Evolutionary conservation across 2,113 vertebrate species (phyloP).

Genomic region (Amazona guildingii): DNA sequence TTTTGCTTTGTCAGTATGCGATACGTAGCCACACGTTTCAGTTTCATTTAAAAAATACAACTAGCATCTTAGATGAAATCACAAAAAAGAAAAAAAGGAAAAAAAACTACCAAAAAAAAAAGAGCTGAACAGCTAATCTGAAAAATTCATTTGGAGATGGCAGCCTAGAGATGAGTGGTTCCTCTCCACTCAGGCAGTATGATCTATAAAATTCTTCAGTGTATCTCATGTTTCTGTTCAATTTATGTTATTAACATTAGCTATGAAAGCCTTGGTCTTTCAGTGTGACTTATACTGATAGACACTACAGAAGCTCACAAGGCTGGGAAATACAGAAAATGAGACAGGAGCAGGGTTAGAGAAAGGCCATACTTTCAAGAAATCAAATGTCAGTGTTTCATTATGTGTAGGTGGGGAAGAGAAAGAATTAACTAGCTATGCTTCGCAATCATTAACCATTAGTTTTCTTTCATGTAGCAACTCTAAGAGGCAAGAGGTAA

Average conservation of each 20-base stretch:
- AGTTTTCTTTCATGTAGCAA: not conserved
- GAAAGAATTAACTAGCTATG: not conserved
- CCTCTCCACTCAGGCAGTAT: not conserved
- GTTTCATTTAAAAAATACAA: not conserved
- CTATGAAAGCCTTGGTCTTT: constrained; percentile 54
- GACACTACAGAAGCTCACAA: constrained; percentile 54
- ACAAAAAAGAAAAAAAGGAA: not conserved
- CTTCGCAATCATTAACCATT: not conserved
- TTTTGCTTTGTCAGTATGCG: not conserved
- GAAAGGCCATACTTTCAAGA: constrained; percentile 27
- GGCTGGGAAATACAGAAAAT: constrained; percentile 8
- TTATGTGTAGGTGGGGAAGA: not conserved
- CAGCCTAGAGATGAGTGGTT: not conserved
- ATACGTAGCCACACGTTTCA: not conserved
- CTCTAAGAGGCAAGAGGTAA: not conserved
- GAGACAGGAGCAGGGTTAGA: constrained; percentile 7
- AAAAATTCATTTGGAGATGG: not conserved
- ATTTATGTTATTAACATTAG: constrained; percentile 24
- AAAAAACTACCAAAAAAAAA: not conserved
- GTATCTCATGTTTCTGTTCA: constrained; percentile 41
- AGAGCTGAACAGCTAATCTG: not conserved
- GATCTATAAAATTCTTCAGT: not conserved
- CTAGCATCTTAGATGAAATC: not conserved
- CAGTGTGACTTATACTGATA: not conserved
- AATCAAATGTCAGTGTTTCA: constrained; percentile 41